Conservation (phyloP, 2,888 invertebrate species). For the Drosophila kuntzei region DNA sequence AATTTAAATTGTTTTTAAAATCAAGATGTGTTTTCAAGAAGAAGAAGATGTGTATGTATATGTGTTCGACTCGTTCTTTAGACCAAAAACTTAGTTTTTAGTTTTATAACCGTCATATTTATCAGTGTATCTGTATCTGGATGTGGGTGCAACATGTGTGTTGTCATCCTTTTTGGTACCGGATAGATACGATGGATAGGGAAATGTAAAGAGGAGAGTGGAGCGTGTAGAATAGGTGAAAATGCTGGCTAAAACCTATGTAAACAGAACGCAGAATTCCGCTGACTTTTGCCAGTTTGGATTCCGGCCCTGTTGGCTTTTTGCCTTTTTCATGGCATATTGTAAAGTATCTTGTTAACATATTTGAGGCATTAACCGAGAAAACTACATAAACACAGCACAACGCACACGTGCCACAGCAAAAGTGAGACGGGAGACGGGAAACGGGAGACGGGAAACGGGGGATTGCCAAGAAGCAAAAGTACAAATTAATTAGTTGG, state of each 20-base stretch:
- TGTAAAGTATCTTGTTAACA: slow-evolving; percentile 81
- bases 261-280: slow-evolving; percentile 71
- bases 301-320: slow-evolving; percentile 32
- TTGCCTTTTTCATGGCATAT: slow-evolving; percentile 69
- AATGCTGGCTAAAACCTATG: slow-evolving; percentile 58
- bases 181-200: slow-evolving; percentile 14
- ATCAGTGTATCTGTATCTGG: slow-evolving; percentile 8
- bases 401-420: slow-evolving; percentile 40
- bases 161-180: slow-evolving; percentile 57
- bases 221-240: slow-evolving; percentile 1
- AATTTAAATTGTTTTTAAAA: too few relatives aligned
- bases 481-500: slow-evolving; percentile 73
- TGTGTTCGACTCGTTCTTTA: too few relatives aligned
- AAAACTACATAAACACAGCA: slow-evolving; percentile 61
- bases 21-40: too few relatives aligned
- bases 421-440: background rate
- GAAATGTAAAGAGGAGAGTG: background rate
- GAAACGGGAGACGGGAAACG: background rate
- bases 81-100: too few relatives aligned
- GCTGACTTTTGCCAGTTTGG: slow-evolving; percentile 72
- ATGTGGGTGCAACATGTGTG: slow-evolving; percentile 49
- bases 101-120: too few relatives aligned
- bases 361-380: slow-evolving; percentile 75
- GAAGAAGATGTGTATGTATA: too few relatives aligned
- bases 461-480: slow-evolving; percentile 38